Evolutionary conservation across 2,888 invertebrate species (phyloP), one percentile per base, ranked within the genome.

Genomic region (Drosophila leonis): DNA sequence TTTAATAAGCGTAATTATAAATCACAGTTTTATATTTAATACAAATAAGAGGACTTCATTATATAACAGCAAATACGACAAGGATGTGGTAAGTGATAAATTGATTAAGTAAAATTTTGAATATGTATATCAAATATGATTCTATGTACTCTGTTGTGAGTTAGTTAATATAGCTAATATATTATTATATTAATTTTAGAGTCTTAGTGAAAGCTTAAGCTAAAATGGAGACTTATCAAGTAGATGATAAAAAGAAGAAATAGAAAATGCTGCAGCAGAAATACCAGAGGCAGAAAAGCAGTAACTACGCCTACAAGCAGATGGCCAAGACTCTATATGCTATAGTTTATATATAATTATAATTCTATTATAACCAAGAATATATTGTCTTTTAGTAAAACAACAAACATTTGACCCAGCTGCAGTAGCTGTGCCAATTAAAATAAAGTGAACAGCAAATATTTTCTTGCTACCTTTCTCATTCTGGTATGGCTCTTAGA

Each of bases 1-100:
- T 74, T 55, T 31, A 49, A 67, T 69, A 46, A 52, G 35, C 44
- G 13, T 33, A 42, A 29, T 51, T 55, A 31, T 55, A 49, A 48
- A 31, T n/a, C 55, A 51, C 33, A 24, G n/a, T 15, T 35, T 12
- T 12, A 5, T 13, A 39, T 61, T 24, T 13, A 10, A 49, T 51
- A 33, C 57, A 27, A 37, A 29, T 15, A 15, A 18, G 13, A 29
- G 13, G 12, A 52, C 37, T 10, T 20, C 12, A 9, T 20, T 12
- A 18, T n/a, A 7, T 9, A 18, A 3, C 10, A 10, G n/a, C n/a
- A 13, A 18, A 18, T 48, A 6, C 29, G 1, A 27, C 5, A 27
- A 2, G n/a, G 8, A 24, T 27, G 9, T 15, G 46, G 8, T 2
- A 10, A n/a, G 15, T 4, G 1, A 12, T 1, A 12, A 48, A 48